phyloP scores from a whole-genome alignment of 2,113 vertebrate genomes.

The Tenrec ecaudatus region DNA sequence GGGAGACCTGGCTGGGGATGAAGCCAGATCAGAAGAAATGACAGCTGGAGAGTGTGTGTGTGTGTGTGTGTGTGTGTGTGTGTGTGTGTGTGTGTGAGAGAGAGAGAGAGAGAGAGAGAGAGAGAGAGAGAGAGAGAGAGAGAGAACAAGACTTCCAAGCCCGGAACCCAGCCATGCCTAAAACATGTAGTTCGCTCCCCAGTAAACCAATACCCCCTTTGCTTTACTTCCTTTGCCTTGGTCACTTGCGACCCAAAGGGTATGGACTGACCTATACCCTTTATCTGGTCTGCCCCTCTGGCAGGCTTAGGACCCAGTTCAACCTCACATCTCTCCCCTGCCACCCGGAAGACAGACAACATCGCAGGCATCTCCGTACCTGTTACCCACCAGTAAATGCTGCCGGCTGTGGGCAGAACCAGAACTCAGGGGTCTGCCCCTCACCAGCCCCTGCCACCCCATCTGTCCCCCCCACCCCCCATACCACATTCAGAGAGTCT shows the following conservation, averaged over 20 bases:
- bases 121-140: not conserved
- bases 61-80: too few relatives aligned
- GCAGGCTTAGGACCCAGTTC: not conserved
- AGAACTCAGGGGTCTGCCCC: fast-evolving
- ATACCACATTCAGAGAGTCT: conserved; percentile 62
- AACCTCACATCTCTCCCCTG: not conserved
- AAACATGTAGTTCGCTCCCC: not conserved
- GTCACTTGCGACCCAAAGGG: not conserved
- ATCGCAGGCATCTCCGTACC: not conserved
- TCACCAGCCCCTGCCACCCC: not conserved
- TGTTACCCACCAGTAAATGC: fast-evolving
- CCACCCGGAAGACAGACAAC: not conserved
- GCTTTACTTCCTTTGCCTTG: not conserved
- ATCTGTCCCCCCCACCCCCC: not conserved
- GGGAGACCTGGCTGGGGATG: not conserved
- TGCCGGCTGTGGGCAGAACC: not conserved
- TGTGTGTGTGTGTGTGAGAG: too few relatives aligned
- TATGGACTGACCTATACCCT: too few relatives aligned
- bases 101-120: too few relatives aligned
- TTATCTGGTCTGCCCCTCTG: too few relatives aligned
- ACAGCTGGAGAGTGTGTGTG: too few relatives aligned
- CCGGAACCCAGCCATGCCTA: not conserved
- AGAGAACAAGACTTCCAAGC: not conserved
- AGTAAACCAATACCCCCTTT: not conserved
- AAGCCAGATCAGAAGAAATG: not conserved